Conservation (phyloP, 2,797 vertebrate species). For the Molossus alvarezi region DNA sequence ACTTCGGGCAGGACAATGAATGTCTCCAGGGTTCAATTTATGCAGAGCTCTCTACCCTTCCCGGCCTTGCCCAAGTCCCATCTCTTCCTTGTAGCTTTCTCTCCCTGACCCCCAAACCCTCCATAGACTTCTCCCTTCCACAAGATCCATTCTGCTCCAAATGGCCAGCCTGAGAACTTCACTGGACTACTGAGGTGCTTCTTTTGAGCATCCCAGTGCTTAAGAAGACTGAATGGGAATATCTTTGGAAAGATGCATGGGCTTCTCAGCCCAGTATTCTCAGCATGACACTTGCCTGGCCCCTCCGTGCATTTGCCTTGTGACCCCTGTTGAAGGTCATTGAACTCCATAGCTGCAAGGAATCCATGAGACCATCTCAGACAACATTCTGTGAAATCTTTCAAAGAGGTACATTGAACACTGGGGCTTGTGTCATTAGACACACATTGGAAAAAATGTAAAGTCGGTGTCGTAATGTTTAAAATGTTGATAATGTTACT, state of each 20-base stretch:
- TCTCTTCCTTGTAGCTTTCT: background rate
- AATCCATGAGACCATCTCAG: background rate
- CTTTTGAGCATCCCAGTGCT: background rate
- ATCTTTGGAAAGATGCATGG: background rate
- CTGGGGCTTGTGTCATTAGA: background rate
- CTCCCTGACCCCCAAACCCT: too few relatives aligned
- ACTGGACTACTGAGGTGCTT: background rate
- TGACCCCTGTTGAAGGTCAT: background rate
- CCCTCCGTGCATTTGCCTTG: background rate
- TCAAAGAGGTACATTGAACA: background rate
- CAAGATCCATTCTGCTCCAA: background rate
- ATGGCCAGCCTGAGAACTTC: background rate
- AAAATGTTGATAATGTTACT: background rate
- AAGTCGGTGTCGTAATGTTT: background rate
- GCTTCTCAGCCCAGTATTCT: background rate
- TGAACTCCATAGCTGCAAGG: background rate
- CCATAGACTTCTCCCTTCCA: background rate
- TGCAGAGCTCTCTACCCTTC: background rate
- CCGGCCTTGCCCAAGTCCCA: background rate
- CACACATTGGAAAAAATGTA: background rate
- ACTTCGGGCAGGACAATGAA: conserved; percentile 12
- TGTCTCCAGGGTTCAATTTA: background rate
- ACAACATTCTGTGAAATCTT: background rate
- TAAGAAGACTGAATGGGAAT: background rate
- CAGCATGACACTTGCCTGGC: background rate